phyloP scores from a whole-genome alignment of 2,797 vertebrate genomes.

The Manis javanica region DNA sequence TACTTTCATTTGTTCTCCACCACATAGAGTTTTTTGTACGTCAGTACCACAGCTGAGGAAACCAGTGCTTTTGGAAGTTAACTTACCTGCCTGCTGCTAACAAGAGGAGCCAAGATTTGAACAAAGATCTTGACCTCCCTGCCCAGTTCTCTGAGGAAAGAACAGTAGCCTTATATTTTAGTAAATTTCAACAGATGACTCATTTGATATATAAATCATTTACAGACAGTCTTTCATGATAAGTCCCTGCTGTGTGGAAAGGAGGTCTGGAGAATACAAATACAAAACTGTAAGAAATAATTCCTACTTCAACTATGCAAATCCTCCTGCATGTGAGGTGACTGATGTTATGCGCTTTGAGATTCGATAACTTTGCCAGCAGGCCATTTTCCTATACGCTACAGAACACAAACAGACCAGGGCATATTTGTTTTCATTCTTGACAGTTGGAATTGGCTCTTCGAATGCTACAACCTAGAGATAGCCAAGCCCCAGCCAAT shows the following conservation, averaged over 20 bases:
- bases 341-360: neutral
- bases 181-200: neutral
- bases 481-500: neutral
- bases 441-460: neutral
- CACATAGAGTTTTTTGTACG: neutral
- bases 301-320: neutral
- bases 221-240: neutral
- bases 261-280: neutral
- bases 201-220: neutral
- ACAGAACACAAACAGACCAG: neutral
- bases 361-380: neutral
- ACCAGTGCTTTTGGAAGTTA: neutral
- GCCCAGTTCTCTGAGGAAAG: neutral
- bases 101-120: neutral
- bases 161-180: neutral
- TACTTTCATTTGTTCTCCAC: neutral
- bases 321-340: neutral
- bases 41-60: conserved; percentile 1
- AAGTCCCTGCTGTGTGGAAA: neutral
- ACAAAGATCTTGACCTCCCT: neutral
- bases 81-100: neutral
- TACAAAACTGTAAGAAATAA: neutral
- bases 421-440: neutral
- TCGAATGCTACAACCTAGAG: neutral
- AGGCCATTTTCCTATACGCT: neutral